Conservation (phyloP, 2,113 vertebrate genomes). For the Saguinus midas region DNA sequence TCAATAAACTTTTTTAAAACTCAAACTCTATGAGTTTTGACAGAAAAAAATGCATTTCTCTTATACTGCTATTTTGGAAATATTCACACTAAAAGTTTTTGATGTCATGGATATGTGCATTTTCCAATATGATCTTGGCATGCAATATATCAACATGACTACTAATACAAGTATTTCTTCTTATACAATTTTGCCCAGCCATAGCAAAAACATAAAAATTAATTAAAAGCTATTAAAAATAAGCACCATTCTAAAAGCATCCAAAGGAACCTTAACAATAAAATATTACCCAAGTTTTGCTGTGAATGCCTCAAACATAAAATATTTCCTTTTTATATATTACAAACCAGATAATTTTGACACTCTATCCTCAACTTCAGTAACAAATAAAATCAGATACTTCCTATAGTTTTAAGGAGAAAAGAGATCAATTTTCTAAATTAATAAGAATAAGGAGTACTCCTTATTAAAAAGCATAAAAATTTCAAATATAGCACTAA, state of each 20-base stretch:
- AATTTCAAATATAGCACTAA: neutral
- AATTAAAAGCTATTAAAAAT: conserved; percentile 21
- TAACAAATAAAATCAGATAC: neutral
- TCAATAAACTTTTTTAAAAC: neutral
- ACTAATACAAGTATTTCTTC: neutral
- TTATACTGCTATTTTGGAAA: neutral
- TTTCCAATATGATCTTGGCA: neutral
- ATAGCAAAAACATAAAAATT: conserved; percentile 17
- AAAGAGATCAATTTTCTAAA: conserved; percentile 11
- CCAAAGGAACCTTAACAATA: neutral
- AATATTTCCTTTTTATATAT: neutral
- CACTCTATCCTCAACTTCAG: neutral
- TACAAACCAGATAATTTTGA: neutral
- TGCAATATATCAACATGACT: neutral
- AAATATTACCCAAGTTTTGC: neutral
- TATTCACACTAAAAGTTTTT: neutral
- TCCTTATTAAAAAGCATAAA: neutral
- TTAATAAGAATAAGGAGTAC: neutral
- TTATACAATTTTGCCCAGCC: neutral
- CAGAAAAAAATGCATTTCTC: neutral
- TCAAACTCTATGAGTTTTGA: neutral
- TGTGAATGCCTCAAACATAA: neutral
- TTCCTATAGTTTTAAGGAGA: neutral
- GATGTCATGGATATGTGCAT: neutral
- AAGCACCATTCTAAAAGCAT: neutral